Conservation (phyloP, 2,888 invertebrate species). For the Bembecia ichneumoniformis region DNA sequence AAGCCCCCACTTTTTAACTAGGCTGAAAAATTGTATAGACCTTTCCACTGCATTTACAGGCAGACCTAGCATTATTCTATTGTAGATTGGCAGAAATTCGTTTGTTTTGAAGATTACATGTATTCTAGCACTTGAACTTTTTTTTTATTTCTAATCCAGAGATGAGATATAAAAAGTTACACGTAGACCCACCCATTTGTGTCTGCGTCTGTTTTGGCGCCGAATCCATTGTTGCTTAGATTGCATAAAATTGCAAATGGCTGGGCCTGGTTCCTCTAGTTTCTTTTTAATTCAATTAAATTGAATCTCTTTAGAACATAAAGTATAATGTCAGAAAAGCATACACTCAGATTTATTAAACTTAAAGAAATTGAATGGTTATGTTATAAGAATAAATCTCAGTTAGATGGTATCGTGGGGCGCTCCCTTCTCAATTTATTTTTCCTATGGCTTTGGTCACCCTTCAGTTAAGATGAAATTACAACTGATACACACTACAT, state of each 20-base stretch:
- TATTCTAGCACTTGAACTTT: no score
- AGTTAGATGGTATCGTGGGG: slow-evolving; percentile 20
- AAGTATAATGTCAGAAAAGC: background rate
- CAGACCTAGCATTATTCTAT: no score
- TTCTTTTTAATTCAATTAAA: no score
- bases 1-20: background rate
- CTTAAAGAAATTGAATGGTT: background rate
- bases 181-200: no score
- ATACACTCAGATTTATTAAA: background rate
- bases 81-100: no score
- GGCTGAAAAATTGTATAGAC: background rate
- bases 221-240: background rate
- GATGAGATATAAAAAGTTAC: no score
- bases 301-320: no score
- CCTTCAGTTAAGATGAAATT: slow-evolving; percentile 46
- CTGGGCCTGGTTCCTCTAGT: no score
- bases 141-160: no score
- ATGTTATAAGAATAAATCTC: slow-evolving; percentile 29
- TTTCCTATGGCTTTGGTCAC: slow-evolving; percentile 41
- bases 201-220: no score
- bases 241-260: background rate
- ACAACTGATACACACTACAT: slow-evolving; percentile 38
- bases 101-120: no score
- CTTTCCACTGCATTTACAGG: no score
- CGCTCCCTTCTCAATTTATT: slow-evolving; percentile 44